These are phyloP conservation scores for Ericerus pela DNA, from an alignment of 1,140 invertebrate species.

Conservation along the genomic window DNA sequence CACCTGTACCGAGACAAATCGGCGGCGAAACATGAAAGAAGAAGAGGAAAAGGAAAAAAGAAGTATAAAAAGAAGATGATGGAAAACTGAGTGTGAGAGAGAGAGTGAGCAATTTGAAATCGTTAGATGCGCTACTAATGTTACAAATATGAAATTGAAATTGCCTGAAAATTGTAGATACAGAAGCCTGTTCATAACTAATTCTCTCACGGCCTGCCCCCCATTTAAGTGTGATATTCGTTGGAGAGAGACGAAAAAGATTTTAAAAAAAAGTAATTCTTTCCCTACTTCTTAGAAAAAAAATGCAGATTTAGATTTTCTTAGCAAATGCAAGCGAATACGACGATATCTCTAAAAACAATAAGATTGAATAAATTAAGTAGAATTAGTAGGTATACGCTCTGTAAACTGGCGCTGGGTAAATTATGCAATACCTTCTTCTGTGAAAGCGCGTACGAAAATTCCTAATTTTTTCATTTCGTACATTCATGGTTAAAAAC, in stretches of 20 bases:
- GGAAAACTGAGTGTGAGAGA: slow-evolving; percentile 4
- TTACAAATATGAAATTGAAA: slow-evolving; percentile 11
- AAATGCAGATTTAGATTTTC: no score
- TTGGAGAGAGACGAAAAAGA: background rate
- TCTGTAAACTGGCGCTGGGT: no score
- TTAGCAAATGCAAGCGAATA: background rate
- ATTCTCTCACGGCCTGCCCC: background rate
- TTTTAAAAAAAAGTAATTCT: no score
- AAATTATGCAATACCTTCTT: no score
- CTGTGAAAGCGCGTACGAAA: no score
- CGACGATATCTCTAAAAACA: background rate
- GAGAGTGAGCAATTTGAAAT: background rate
- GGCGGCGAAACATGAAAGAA: slow-evolving; percentile 1
- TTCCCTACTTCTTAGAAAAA: no score
- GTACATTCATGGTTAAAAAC: no score
- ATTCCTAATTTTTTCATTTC: no score
- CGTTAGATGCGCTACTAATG: slow-evolving; percentile 10
- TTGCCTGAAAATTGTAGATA: slow-evolving; percentile 6
- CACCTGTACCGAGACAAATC: slow-evolving; percentile 11
- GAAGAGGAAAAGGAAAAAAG: no score
- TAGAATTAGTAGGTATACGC: no score
- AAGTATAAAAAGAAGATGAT: no score
- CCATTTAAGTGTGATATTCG: background rate
- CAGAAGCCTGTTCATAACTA: background rate
- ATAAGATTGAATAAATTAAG: background rate